A percentile compares a stretch with the other conserved stretches of the same genome.
Conservation (phyloP, 2,888 invertebrate genomes). For the Eilema depressum region DNA sequence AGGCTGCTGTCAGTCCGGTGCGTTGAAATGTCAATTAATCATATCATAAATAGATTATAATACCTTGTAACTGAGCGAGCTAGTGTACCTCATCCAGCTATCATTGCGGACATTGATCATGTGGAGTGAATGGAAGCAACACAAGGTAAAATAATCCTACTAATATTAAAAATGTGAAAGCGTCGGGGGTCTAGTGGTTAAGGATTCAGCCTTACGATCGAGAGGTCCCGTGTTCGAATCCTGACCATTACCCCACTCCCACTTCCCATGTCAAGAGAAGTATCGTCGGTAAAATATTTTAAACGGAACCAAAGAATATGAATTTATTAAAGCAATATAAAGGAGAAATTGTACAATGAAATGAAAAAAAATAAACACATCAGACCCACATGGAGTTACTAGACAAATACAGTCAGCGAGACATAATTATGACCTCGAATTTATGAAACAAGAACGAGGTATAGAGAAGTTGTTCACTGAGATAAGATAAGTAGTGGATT, state of each 20-base stretch:
- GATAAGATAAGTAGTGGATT: constrained; percentile 1
- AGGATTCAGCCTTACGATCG: too few species aligned
- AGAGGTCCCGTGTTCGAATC: too few species aligned
- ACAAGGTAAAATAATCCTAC: too few species aligned
- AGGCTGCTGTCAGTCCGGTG: constrained; percentile 52
- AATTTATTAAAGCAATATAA: neutral
- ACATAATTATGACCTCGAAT: neutral
- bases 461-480: neutral
- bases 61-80: constrained; percentile 48
- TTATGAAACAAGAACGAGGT: neutral
- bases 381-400: neutral
- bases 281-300: neutral
- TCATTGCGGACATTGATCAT: constrained; percentile 37
- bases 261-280: neutral
- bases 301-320: neutral
- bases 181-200: too few species aligned
- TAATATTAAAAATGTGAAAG: too few species aligned
- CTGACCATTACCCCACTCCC: too few species aligned
- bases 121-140: constrained; percentile 28
- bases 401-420: neutral
- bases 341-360: neutral
- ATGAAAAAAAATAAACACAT: neutral
- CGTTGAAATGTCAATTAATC: constrained; percentile 65
- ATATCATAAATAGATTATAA: constrained; percentile 59
- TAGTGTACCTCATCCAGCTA: constrained; percentile 51